Conservation (phyloP, 2,797 vertebrate species). For the Pipistrellus pygmaeus region DNA sequence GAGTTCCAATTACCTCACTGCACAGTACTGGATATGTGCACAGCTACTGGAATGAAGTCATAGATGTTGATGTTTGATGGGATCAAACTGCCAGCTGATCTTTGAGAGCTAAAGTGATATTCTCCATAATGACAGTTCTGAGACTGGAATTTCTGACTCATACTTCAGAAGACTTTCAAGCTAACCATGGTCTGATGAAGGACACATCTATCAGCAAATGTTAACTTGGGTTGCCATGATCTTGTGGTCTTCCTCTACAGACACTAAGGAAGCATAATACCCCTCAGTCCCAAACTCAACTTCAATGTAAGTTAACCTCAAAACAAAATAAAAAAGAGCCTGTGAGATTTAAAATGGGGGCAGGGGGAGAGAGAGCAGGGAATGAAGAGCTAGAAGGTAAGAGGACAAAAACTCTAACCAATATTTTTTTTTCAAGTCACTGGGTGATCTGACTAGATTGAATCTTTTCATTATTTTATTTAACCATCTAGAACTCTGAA, state of each 20-base stretch:
- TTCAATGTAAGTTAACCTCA: not conserved
- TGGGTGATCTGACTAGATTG: not conserved
- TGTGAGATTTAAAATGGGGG: not conserved
- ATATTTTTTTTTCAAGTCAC: not conserved
- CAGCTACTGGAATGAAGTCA: not conserved
- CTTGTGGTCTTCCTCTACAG: not conserved
- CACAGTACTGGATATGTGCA: not conserved
- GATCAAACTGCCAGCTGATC: not conserved
- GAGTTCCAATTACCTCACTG: not conserved
- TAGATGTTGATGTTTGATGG: not conserved
- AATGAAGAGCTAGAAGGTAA: not conserved
- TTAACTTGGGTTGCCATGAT: not conserved
- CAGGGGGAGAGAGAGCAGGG: too few relatives aligned
- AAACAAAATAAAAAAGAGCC: not conserved
- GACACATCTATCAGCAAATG: not conserved
- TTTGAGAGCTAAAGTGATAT: not conserved
- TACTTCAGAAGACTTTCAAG: not conserved
- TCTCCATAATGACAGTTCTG: not conserved
- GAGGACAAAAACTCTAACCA: not conserved
- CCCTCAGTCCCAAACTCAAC: not conserved
- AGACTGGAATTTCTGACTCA: not conserved
- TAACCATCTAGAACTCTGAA: not conserved
- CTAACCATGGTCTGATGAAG: not conserved
- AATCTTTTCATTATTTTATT: constrained; percentile 39
- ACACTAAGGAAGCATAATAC: not conserved